Base-by-base conservation (phyloP, 2,113 vertebrate genomes). In the Elanus axillaris region DNA sequence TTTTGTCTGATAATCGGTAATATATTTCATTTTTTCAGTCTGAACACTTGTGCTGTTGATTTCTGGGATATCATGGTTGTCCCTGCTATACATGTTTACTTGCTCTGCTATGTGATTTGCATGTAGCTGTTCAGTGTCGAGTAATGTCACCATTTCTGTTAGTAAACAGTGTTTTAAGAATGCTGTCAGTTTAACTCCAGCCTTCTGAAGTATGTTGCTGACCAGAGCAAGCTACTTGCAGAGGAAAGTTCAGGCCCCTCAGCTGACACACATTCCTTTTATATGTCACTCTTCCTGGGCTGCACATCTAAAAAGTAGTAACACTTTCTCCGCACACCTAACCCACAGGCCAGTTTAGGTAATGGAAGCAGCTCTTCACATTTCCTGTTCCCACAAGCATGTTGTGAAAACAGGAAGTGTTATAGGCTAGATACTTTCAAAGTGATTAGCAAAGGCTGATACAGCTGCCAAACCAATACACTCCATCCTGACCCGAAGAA, bases 41-140 rank as follows among this genome's bases (percentile, higher is more conserved):
- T 95, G 32, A 47, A 68, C 1, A 55, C 97, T 18, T 66, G 73
- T 16, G 31, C 96, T 32, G n/a, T 68, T 29, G 88, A 85, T 66
- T 93, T 86, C 52, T 94, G 96, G 96, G 90, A 93, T 58, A 86
- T 88, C 82, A 87, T 78, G 3, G 76, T 64, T 40, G 88, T 93
- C 27, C 81, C 56, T 20, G 74, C 36, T 29, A 1, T 9, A 34
- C 52, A 2, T 34, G 5, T 1, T 43, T 93, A 96, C 45, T 90
- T 77, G 3, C 55, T 43, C 29, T 52, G 4, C n/a, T 18, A 6
- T 4, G 4, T 11, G 74, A 38, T 14, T 31, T 47, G 42, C 14
- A 2, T 2, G 32, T 6, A 80, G 96, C 76, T 92, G 93, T 85
- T 96, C 45, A 74, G 48, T 15, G 42, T 40, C 14, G 13, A 58